These are phyloP conservation scores for Pseudomugil tenellus DNA, from an alignment of 2,797 vertebrate genomes.

Conservation along the genomic window DNA sequence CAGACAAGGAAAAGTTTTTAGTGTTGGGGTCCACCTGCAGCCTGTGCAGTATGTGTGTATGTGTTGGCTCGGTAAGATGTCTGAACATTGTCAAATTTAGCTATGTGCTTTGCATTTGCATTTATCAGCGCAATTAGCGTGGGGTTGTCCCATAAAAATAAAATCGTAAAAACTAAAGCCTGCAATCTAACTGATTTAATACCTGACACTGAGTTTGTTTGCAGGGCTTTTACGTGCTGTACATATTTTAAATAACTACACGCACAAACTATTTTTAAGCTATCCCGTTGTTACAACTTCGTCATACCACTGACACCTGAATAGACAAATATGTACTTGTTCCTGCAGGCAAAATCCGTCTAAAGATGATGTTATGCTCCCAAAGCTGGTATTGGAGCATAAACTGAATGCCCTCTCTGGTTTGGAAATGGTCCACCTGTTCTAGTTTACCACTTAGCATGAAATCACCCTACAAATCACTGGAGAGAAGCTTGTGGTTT, in stretches of 20 bases:
- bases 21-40: slow-evolving; percentile 87
- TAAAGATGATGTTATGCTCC: background rate
- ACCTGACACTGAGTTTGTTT: background rate
- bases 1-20: slow-evolving; percentile 87
- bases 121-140: background rate
- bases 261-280: background rate
- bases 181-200: background rate
- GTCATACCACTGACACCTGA: background rate
- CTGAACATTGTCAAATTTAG: no score
- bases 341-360: background rate
- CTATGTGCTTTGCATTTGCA: background rate
- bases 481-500: background rate
- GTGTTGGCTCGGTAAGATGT: slow-evolving; percentile 82
- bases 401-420: background rate
- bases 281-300: background rate
- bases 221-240: background rate
- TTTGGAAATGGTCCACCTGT: background rate
- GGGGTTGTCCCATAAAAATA: background rate
- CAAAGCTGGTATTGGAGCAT: background rate
- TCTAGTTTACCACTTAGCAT: background rate
- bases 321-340: background rate
- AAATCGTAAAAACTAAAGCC: no score
- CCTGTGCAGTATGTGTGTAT: slow-evolving; percentile 84
- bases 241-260: background rate
- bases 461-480: background rate